phyloP scores from a whole-genome alignment of 2,797 vertebrate species.

The Acipenser ruthenus region DNA sequence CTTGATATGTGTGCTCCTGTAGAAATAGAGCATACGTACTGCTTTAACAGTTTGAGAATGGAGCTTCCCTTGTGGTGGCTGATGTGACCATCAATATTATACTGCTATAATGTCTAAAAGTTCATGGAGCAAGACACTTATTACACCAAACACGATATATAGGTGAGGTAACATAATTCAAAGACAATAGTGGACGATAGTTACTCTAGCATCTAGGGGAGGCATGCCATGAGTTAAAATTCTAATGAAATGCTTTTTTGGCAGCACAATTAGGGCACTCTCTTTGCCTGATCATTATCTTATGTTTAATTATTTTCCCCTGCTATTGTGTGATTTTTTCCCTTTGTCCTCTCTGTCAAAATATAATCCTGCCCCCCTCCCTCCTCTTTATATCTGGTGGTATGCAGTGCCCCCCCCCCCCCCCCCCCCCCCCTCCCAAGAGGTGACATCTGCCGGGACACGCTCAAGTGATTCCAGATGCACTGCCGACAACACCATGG shows the following conservation, averaged over 20 bases:
- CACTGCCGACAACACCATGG: constrained; percentile 58
- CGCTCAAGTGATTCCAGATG: constrained; percentile 76
- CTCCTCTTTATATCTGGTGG: constrained; percentile 22
- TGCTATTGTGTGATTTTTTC: constrained; percentile 48
- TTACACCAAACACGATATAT: too few species aligned
- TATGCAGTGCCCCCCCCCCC: constrained; percentile 28
- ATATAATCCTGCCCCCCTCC: constrained; percentile 38
- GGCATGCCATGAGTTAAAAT: not conserved
- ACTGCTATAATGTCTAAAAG: too few species aligned
- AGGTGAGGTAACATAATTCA: too few species aligned
- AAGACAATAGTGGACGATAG: too few species aligned
- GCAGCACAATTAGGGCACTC: constrained; percentile 20
- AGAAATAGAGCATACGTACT: too few species aligned
- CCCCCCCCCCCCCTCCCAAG: constrained; percentile 52
- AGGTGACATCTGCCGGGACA: constrained; percentile 74
- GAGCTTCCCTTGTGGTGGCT: too few species aligned
- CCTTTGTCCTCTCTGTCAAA: constrained; percentile 61
- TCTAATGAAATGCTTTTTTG: constrained; percentile 1
- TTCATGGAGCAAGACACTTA: too few species aligned
- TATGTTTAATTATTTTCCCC: constrained; percentile 17
- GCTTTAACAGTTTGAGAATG: too few species aligned
- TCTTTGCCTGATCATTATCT: constrained; percentile 33
- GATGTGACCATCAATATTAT: too few species aligned
- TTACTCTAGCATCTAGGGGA: too few species aligned
- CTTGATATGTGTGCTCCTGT: too few species aligned